Percentiles rank a stretch among this genome's conserved stretches.
Conservation (phyloP, 2,888 invertebrate genomes). For the Lordiphosa andalusiaca region DNA sequence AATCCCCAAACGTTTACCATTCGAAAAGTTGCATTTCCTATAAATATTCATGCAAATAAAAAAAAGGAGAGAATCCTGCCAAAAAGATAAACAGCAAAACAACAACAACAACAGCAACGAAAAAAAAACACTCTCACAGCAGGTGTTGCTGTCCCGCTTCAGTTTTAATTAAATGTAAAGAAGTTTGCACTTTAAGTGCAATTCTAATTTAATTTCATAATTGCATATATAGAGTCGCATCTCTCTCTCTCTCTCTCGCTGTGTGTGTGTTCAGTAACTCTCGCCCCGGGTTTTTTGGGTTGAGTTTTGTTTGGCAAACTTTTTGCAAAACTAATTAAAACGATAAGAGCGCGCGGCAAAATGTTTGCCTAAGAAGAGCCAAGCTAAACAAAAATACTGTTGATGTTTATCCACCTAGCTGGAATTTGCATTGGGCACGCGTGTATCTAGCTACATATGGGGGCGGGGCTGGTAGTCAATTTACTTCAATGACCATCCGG, state of each 20-base stretch:
- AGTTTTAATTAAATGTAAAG: conserved; percentile 62
- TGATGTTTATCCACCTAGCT: too few relatives aligned
- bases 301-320: conserved; percentile 41
- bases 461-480: conserved; percentile 38
- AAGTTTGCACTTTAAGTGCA: conserved; percentile 36
- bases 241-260: neutral
- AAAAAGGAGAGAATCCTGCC: neutral
- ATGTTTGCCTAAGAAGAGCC: conserved; percentile 31
- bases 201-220: conserved; percentile 36
- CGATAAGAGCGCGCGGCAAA: conserved; percentile 50
- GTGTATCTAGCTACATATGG: conserved; percentile 1
- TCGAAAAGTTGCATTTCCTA: conserved; percentile 53
- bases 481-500: conserved; percentile 52
- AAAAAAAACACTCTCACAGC: conserved; percentile 4
- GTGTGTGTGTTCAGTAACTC: too few relatives aligned
- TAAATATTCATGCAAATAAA: conserved; percentile 72
- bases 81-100: conserved; percentile 29
- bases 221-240: conserved; percentile 17
- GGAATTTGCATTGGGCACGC: neutral
- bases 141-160: conserved; percentile 27
- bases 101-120: neutral
- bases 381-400: conserved; percentile 21
- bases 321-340: conserved; percentile 69
- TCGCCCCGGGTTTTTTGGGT: neutral
- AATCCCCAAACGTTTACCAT: conserved; percentile 3